Evolutionary conservation across 2,113 vertebrate species (phyloP), one percentile per base, ranked within the genome.

Genomic region (Clarias macrocephalus): DNA sequence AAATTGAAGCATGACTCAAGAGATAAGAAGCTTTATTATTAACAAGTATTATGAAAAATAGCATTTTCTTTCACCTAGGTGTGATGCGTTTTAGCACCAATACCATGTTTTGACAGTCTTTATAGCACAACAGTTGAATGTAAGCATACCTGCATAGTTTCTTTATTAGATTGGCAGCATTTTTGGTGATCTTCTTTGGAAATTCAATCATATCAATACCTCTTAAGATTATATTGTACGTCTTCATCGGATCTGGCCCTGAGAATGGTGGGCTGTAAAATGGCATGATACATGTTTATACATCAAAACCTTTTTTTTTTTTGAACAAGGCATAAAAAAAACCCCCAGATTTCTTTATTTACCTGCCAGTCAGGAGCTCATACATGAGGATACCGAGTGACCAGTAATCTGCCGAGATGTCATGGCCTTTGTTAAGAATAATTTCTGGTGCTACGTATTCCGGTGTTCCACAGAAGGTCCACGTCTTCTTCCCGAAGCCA

Each of bases 171-270:
- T 96, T 97, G 95, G 96, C 97, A 89, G 98, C 97, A 90, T 98
- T 98, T 96, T 97, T 98, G 91, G 96, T 96, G 94, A 99, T 97
- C 96, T 98, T 99, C 96, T 99, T 98, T 95, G 98, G 98, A 96
- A 99, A 99, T 95, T 99, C 98, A 86, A 99, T 97, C 98, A 99
- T 98, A 93, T 99, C 98, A 87, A 99, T 98, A 87, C 98, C 98
- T 92, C 97, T 96, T 92, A 99, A 89, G 88, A 99, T 99, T 89
- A 99, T 96, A 91, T 98, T 99, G 84, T 99, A 99, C 3, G 98
- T 99, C 90, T 99, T 99, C 97, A 98, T 98, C 25, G 98, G 97
- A 92, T 99, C 98, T 87, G 98, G 97, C 91, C 97, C 97, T 95
- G 98, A 98, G 94, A 99, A 99, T 9, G 98, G 98, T 56, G 98